These are phyloP conservation scores for Himalopsyche kuldschensis DNA, from an alignment of 2,888 invertebrate species.

Conservation along the genomic window DNA sequence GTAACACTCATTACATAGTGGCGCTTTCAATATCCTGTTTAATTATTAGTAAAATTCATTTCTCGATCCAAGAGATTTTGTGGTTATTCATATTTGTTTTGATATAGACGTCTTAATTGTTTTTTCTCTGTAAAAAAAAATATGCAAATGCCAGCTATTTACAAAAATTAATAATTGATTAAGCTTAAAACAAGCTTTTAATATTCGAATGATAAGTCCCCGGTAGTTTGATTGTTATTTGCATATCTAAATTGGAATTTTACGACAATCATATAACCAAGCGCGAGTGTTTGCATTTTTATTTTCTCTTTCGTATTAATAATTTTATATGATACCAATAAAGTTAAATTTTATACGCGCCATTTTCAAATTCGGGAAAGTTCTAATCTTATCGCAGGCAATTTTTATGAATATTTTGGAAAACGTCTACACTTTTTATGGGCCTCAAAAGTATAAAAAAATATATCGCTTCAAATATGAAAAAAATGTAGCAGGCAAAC, in stretches of 20 bases:
- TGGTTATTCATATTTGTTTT: too few relatives aligned
- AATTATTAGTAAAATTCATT: too few relatives aligned
- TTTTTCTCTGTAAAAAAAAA: too few relatives aligned
- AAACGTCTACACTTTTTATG: conserved; percentile 27
- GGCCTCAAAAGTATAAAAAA: conserved; percentile 15
- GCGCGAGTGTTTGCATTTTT: not conserved
- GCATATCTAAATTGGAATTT: not conserved
- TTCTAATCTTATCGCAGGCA: conserved; percentile 15
- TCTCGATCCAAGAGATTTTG: too few relatives aligned
- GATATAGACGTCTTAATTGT: too few relatives aligned
- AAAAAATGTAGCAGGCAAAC: conserved; percentile 11
- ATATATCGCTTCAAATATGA: not conserved
- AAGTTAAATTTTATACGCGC: not conserved
- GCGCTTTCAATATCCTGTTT: too few relatives aligned
- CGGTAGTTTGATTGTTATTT: not conserved
- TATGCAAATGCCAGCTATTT: too few relatives aligned
- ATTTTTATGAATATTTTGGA: conserved; percentile 29
- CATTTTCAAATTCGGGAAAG: not conserved
- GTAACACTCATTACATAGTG: too few relatives aligned
- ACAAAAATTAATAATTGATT: too few relatives aligned
- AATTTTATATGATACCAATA: not conserved
- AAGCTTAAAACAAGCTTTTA: not conserved
- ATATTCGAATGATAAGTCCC: not conserved
- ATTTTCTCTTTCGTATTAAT: not conserved
- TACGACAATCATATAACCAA: not conserved